A percentile compares a stretch with the other conserved stretches of the same genome.
phyloP scores from a whole-genome alignment of 2,797 vertebrate genomes.

The Uromys caudimaculatus region DNA sequence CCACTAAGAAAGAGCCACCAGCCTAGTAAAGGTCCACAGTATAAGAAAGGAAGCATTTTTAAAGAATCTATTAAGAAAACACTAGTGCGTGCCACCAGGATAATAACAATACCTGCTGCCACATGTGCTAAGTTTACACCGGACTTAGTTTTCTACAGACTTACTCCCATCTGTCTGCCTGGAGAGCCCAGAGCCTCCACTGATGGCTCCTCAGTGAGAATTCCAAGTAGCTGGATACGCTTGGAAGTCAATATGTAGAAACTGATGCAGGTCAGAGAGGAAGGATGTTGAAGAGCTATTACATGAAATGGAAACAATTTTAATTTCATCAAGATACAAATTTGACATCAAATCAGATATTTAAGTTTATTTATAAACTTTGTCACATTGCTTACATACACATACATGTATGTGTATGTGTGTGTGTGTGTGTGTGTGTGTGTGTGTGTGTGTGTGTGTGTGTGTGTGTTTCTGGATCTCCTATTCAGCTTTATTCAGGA shows the following conservation, averaged over 20 bases:
- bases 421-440: no score
- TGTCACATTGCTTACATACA: neutral
- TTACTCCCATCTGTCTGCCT: neutral
- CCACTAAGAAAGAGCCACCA: slow-evolving; percentile 14
- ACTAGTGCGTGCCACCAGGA: neutral
- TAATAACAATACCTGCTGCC: slow-evolving; percentile 10
- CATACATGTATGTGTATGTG: neutral
- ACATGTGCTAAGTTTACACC: slow-evolving; percentile 24
- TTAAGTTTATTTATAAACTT: neutral
- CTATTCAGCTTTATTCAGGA: slow-evolving; percentile 25
- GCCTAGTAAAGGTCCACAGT: neutral
- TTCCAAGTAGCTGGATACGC: neutral
- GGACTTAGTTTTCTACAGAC: slow-evolving; percentile 25
- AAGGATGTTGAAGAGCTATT: neutral
- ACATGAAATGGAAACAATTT: neutral
- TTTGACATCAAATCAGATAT: slow-evolving; percentile 29
- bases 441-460: no score
- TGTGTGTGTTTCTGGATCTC: neutral
- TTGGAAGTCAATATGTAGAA: neutral
- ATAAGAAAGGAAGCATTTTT: slow-evolving; percentile 37
- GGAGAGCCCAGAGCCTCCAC: slow-evolving; percentile 27
- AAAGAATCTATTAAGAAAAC: slow-evolving; percentile 65
- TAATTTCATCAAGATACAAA: neutral
- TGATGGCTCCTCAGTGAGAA: slow-evolving; percentile 48
- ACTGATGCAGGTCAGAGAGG: neutral